A percentile compares a stretch with the other conserved stretches of the same genome.
Conservation (phyloP, 1,140 invertebrate genomes). For the Drosophila albomicans region DNA sequence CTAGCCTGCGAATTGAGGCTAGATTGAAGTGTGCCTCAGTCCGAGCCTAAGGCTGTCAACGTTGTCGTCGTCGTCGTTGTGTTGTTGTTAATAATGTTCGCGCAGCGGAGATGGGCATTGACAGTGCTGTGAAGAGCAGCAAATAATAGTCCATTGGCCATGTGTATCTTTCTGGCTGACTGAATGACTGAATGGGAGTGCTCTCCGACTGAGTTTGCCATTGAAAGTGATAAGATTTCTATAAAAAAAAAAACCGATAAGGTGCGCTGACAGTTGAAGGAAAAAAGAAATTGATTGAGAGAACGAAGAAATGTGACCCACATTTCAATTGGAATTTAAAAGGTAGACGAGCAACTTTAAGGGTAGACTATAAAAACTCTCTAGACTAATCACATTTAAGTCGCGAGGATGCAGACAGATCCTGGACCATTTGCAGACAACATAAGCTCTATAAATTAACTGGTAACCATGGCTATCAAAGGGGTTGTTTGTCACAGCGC, state of each 20-base stretch:
- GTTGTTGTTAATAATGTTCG: slow-evolving; percentile 77
- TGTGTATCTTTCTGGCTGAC: slow-evolving; percentile 73
- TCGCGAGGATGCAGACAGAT: slow-evolving; percentile 7
- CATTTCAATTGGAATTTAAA: slow-evolving; percentile 49
- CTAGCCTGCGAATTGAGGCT: too few relatives aligned
- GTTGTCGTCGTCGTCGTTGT: slow-evolving; percentile 10
- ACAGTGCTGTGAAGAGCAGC: slow-evolving; percentile 34
- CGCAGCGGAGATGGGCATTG: slow-evolving; percentile 31
- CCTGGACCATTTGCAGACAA: slow-evolving; percentile 45
- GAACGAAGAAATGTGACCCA: slow-evolving; percentile 49
- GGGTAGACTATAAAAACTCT: slow-evolving; percentile 40
- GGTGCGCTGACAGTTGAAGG: slow-evolving; percentile 39
- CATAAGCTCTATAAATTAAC: slow-evolving; percentile 74
- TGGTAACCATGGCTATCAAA: slow-evolving; percentile 60
- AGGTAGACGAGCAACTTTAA: slow-evolving; percentile 4
- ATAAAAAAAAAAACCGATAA: slow-evolving; percentile 43
- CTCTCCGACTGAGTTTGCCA: slow-evolving; percentile 47
- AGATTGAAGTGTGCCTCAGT: neutral
- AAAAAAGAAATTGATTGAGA: slow-evolving; percentile 57
- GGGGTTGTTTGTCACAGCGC: neutral
- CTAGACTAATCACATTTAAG: slow-evolving; percentile 68
- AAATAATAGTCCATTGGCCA: slow-evolving; percentile 70
- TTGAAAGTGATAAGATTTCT: slow-evolving; percentile 67
- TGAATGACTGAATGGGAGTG: slow-evolving; percentile 24
- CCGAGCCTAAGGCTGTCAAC: slow-evolving; percentile 19